Evolutionary conservation across 2,797 vertebrate genomes (phyloP), one percentile per base, ranked within the genome.

Genomic region (Dendrocincla fuliginosa): DNA sequence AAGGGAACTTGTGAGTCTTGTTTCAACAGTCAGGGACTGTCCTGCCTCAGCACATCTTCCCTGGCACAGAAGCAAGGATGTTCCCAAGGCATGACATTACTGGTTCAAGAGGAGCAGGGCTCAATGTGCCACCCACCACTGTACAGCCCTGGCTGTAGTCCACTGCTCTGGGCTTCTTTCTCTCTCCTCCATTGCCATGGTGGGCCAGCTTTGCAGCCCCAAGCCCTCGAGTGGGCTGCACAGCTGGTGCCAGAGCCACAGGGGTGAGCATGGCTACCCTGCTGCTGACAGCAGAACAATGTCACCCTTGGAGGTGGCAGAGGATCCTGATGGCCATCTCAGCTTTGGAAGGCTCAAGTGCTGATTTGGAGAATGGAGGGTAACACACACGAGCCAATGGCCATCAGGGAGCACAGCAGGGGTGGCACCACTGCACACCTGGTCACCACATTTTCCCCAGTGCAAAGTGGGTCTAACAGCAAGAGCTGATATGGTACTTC

Each of bases 171-270:
- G n/a, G 28, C n/a, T 78, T 39, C 67, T 37, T 74, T 64, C 76
- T 85, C 57, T 57, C 16, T 59, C 4, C 37, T 1, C 27, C 0
- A 5, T 22, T 1, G 2, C 33, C 69, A 41, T 0, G 0, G 17
- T 0, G 64, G 50, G 32, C 10, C 42, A 9, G 12, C 15, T 44
- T 10, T 69, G 74, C 89, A 84, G 46, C 4, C 11, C 35, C 27
- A 37, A 10, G 22, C 44, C 30, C 39, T 16, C 0, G 4, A 32
- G 44, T 1, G 6, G 25, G 13, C 39, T 67, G 52, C 1, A 3
- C 6, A 52, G 46, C 25, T 10, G 53, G 24, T 76, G 39, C 47
- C 59, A 63, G 35, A 49, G 63, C 27, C 39, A 15, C 16, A 32
- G 25, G 20, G 65, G n/a, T 25, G 50, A 87, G 10, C 0, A 2